Evolutionary conservation across 2,113 vertebrate genomes (phyloP).

Genomic region (Phycodurus eques): DNA sequence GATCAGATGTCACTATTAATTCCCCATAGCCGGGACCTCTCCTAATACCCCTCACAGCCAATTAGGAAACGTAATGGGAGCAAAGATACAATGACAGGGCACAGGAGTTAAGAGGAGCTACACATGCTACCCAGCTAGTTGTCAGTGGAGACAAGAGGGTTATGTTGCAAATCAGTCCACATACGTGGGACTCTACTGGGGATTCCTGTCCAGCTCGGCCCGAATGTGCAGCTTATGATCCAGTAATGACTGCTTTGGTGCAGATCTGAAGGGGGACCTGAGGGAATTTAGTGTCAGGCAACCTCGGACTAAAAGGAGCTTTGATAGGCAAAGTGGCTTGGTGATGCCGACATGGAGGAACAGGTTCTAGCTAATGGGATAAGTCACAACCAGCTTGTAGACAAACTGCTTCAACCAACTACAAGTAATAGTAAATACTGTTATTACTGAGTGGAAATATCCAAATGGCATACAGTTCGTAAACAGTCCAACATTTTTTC

Average conservation of each 20-base stretch:
- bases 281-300: conserved; percentile 51
- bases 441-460: not conserved
- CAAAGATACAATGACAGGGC: conserved; percentile 54
- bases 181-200: conserved; percentile 59
- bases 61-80: conserved; percentile 63
- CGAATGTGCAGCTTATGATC: conserved; percentile 58
- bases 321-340: conserved; percentile 61
- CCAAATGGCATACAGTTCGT: too few relatives aligned
- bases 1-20: conserved; percentile 76
- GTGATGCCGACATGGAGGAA: conserved; percentile 38
- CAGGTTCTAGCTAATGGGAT: conserved; percentile 58
- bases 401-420: not conserved
- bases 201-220: conserved; percentile 61
- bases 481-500: not conserved
- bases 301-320: conserved; percentile 60
- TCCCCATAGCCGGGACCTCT: conserved; percentile 62
- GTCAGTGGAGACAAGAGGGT: conserved; percentile 61
- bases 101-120: conserved; percentile 31
- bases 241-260: conserved; percentile 65
- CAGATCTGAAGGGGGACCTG: conserved; percentile 44
- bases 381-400: conserved; percentile 61
- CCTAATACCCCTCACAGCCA: conserved; percentile 74
- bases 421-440: not conserved
- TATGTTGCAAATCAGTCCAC: conserved; percentile 64
- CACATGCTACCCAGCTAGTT: conserved; percentile 66